Evolutionary conservation across 2,888 invertebrate species (phyloP).

Genomic region (Catocala sponsa): DNA sequence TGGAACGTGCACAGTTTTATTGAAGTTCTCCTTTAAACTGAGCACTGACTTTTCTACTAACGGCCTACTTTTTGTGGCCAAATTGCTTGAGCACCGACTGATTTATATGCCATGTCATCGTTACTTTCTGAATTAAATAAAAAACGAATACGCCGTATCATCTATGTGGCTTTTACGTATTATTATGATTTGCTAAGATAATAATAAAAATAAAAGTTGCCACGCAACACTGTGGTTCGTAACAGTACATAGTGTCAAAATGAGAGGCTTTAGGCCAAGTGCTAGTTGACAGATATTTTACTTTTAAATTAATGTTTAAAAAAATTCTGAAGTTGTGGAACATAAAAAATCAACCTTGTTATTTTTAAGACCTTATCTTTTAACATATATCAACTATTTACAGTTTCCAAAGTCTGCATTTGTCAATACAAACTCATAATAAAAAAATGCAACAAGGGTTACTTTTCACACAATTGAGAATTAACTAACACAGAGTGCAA

Average conservation of each 20-base stretch:
- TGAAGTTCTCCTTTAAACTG: constrained; percentile 14
- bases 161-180: neutral
- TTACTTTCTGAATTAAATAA: too few relatives aligned
- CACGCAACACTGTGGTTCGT: too few relatives aligned
- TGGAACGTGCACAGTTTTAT: constrained; percentile 21
- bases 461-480: constrained; percentile 66
- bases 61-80: constrained; percentile 8
- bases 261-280: constrained; percentile 44
- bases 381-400: constrained; percentile 87
- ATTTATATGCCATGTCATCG: neutral
- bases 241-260: constrained; percentile 52
- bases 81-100: neutral
- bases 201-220: too few relatives aligned
- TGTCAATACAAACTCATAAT: constrained; percentile 84
- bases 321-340: constrained; percentile 84
- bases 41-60: constrained; percentile 12
- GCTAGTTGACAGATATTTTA: too few relatives aligned
- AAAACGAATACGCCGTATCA: neutral
- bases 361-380: constrained; percentile 84
- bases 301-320: too few relatives aligned
- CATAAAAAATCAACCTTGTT: constrained; percentile 88
- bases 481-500: too few relatives aligned
- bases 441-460: constrained; percentile 86
- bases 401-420: constrained; percentile 85
- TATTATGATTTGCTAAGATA: too few relatives aligned